phyloP scores from a whole-genome alignment of 2,888 invertebrate species.

The Diaphora mendica region DNA sequence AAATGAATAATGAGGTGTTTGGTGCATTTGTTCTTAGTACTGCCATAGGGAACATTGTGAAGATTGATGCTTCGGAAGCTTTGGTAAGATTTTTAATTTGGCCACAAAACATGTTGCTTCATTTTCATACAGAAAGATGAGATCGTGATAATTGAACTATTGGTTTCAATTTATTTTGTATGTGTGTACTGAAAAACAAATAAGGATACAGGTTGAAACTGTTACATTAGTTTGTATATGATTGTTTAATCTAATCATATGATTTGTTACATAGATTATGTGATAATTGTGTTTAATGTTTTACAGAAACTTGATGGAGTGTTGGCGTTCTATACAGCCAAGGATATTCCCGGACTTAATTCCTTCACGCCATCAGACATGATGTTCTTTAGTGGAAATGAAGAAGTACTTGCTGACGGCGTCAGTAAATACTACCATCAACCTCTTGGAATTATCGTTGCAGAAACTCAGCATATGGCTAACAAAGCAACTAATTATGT shows the following conservation, averaged over 20 bases:
- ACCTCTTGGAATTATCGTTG: constrained; percentile 82
- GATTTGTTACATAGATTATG: not conserved
- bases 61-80: constrained; percentile 86
- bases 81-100: constrained; percentile 77
- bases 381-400: constrained; percentile 29
- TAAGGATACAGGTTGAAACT: no score
- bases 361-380: constrained; percentile 70
- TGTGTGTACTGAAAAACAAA: not conserved
- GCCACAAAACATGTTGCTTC: not conserved
- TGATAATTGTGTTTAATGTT: not conserved
- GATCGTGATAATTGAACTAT: not conserved
- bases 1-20: constrained; percentile 86
- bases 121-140: not conserved
- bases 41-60: constrained; percentile 82
- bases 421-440: constrained; percentile 61
- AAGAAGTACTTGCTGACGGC: constrained; percentile 70
- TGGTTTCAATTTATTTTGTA: not conserved
- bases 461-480: constrained; percentile 82
- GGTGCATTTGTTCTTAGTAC: constrained; percentile 87
- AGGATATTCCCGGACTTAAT: constrained; percentile 89
- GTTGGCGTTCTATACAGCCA: constrained; percentile 85
- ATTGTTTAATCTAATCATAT: not conserved
- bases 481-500: constrained; percentile 84
- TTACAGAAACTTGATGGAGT: constrained; percentile 83
- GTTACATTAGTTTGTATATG: not conserved